Evolutionary conservation across 2,888 invertebrate genomes (phyloP), one percentile per base, ranked within the genome.

Genomic region (Drosophila paranaensis): DNA sequence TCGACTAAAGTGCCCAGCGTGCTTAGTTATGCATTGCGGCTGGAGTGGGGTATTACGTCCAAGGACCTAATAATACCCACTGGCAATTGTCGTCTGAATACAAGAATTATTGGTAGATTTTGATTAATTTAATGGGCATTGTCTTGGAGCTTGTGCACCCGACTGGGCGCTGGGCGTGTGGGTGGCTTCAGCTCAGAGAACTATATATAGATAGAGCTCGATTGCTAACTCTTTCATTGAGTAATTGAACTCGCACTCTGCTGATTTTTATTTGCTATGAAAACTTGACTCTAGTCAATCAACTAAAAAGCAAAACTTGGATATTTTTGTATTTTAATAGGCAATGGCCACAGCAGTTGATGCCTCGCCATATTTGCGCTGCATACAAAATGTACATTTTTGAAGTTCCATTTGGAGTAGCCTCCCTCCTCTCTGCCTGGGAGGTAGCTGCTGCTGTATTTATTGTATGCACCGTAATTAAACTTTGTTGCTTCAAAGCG

Each of bases 401-500:
- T 81, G 77, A 60, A 77, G 64, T 69, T 71, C 35, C 70, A 71
- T 71, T 76, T 66, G 30, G 48, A 45, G 43, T 20, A 25, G 20
- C 20, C 20, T 20, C 20, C 20, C 20, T 1, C 20, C 20, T 20
- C 20, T 2, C 20, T 20, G 1, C 20, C 20, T 20, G 20, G 20
- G 0, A 20, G 20, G 20, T 20, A 20, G 20, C 30, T 6, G 3
- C 57, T 66, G 64, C 43, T 63, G 66, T 64, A 69, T 64, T 70
- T 72, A 78, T 72, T 81, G 75, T 75, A 67, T 75, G 77, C 67
- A 73, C 72, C 83, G 83, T 83, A 83, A 83, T 83, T 87, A 83
- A 83, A 87, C 82, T 87, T 87, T 84, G 82, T 82, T 87, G 84
- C 84, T 82, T 82, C 84, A 84, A 87, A 87, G 85, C 85, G 67